phyloP scores from a whole-genome alignment of 2,888 invertebrate species.

The Sphecodes monilicornis region DNA sequence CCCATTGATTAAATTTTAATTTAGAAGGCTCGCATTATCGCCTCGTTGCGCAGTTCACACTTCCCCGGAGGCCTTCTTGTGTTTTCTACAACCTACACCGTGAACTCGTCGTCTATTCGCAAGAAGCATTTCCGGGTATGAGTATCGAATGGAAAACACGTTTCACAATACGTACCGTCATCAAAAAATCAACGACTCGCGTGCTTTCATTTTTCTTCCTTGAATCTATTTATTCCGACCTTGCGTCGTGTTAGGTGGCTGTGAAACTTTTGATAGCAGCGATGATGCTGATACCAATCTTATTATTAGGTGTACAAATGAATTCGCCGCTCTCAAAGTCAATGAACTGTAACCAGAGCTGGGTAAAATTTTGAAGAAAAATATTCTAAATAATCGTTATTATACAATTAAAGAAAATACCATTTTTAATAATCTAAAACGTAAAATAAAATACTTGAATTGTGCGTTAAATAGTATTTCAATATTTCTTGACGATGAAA shows the following conservation, averaged over 20 bases:
- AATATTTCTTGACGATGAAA: too few relatives aligned
- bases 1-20: slow-evolving; percentile 36
- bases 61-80: slow-evolving; percentile 27
- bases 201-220: neutral
- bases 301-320: too few relatives aligned
- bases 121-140: slow-evolving; percentile 38
- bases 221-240: neutral
- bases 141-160: slow-evolving; percentile 42
- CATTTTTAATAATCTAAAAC: too few relatives aligned
- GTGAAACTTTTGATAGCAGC: neutral
- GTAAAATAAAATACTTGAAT: too few relatives aligned
- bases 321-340: too few relatives aligned
- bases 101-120: neutral
- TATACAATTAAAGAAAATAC: too few relatives aligned
- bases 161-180: slow-evolving; percentile 22
- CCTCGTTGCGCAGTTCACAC: neutral
- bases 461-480: too few relatives aligned
- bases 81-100: neutral
- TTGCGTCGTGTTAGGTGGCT: neutral
- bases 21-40: slow-evolving; percentile 27
- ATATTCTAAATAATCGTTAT: too few relatives aligned
- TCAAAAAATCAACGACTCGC: slow-evolving; percentile 29
- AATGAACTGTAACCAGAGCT: too few relatives aligned
- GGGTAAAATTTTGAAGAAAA: too few relatives aligned
- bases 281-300: too few relatives aligned